These are phyloP conservation scores for Mesembrinibis cayennensis DNA, from an alignment of 2,113 vertebrate genomes.

Conservation along the genomic window DNA sequence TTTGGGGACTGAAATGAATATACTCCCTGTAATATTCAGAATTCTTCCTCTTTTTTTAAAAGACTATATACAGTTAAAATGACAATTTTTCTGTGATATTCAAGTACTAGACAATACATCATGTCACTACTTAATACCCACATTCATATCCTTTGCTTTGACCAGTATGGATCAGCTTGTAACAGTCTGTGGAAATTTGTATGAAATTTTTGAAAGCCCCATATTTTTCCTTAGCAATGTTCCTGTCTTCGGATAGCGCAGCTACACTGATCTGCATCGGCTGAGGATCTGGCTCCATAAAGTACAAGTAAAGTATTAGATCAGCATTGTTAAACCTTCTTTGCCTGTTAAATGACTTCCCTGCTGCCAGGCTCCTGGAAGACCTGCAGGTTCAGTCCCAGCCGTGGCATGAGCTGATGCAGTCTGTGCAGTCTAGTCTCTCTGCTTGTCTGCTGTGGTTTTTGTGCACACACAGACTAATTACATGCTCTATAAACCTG, in stretches of 20 bases:
- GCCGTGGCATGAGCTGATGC: not conserved
- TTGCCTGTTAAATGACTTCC: not conserved
- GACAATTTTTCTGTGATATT: not conserved
- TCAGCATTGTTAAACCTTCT: not conserved
- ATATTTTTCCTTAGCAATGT: not conserved
- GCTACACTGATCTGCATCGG: not conserved
- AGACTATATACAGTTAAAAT: not conserved
- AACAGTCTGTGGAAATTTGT: not conserved
- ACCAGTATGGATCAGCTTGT: not conserved
- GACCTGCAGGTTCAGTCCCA: not conserved
- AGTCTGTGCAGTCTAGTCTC: accelerated
- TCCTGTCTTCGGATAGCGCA: not conserved
- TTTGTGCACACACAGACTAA: not conserved
- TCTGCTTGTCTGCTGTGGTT: not conserved
- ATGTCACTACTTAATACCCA: not conserved
- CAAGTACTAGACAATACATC: not conserved
- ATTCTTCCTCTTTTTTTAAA: not conserved
- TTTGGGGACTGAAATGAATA: not conserved
- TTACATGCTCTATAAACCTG: not conserved
- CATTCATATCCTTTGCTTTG: not conserved
- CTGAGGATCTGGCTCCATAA: not conserved
- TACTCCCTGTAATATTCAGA: not conserved
- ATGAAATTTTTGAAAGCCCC: not conserved
- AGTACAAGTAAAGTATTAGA: not conserved
- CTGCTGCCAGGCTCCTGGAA: not conserved